Evolutionary conservation across 2,888 invertebrate genomes (phyloP).

Genomic region (Volucella zonaria): DNA sequence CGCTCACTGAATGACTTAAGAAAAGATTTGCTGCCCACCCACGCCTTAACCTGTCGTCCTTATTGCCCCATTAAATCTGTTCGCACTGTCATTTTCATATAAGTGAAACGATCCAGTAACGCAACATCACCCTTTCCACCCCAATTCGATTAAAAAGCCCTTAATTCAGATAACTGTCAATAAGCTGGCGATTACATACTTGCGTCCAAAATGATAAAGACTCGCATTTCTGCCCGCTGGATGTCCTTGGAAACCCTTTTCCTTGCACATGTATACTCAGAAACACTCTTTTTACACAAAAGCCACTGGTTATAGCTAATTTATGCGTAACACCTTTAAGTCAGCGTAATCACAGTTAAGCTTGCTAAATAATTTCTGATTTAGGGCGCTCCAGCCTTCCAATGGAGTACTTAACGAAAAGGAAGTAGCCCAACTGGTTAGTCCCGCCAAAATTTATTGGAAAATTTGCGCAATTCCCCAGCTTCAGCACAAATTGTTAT

Average conservation of each 20-base stretch:
- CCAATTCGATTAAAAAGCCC: slow-evolving; percentile 48
- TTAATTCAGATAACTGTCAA: slow-evolving; percentile 62
- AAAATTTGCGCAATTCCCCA: slow-evolving; percentile 66
- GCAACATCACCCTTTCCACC: not conserved
- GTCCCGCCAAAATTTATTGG: slow-evolving; percentile 63
- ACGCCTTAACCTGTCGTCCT: no score
- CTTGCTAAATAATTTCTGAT: slow-evolving; percentile 68
- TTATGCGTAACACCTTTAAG: slow-evolving; percentile 67
- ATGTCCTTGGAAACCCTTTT: slow-evolving; percentile 12
- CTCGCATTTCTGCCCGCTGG: not conserved
- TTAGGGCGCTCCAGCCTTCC: slow-evolving; percentile 43
- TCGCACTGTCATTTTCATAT: no score
- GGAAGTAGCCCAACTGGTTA: slow-evolving; percentile 18
- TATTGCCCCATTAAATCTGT: no score
- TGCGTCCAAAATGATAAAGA: not conserved
- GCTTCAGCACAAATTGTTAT: slow-evolving; percentile 73
- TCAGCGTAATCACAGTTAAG: slow-evolving; percentile 69
- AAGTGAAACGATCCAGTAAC: no score
- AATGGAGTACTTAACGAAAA: not conserved
- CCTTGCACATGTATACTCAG: slow-evolving; percentile 44
- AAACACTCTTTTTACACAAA: slow-evolving; percentile 38
- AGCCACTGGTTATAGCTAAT: slow-evolving; percentile 63
- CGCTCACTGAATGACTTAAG: no score
- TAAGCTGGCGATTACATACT: slow-evolving; percentile 42
- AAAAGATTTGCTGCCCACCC: no score